Base-by-base conservation (phyloP, 2,888 invertebrate species). In the Syrphus vitripennis region DNA sequence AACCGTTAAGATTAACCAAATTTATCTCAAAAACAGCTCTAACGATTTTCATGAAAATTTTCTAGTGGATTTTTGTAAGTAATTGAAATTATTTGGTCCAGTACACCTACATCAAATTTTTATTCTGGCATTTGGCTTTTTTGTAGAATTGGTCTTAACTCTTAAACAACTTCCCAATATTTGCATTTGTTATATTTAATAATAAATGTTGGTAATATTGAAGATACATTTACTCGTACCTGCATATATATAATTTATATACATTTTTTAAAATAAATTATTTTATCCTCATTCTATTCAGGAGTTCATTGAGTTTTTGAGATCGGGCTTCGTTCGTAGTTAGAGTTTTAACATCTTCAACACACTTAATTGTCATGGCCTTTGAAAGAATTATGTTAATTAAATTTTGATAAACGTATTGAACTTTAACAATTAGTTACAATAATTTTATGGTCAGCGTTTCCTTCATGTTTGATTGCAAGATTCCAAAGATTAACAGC, bases 401-500 rank as follows among this genome's bases (percentile, higher is more conserved):
- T 63, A 29, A 26, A 37, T 12, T 10, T n/a, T n/a, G n/a, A n/a
- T n/a, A n/a, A n/a, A 7, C 2, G 5, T 10, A 65, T 65, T 1
- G 4, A 34, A 14, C 1, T 1, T 16, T 7, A 3, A 14, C 0
- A 26, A 1, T 2, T 45, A 88, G 88, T 71, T 82, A 91, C 91
- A 79, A 92, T 89, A 14, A 90, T 88, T 91, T 94, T 94, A 4
- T 91, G 90, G 90, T 96, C 95, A 21, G 93, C 89, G 34, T 92
- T 93, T 4, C 93, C 91, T 70, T 92, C 91, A 89, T 95, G 93
- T 92, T 96, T 97, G 88, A 95, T 94, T 19, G 96, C 94, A 87
- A 98, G 93, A 90, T 95, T 94, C 97, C 98, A 98, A 53, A 98
- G 93, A 92, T 97, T 97, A 0, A 94, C 90, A 0, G 97, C 96